A percentile compares a stretch with the other conserved stretches of the same genome.
phyloP scores from a whole-genome alignment of 2,113 vertebrate genomes.

The Synchiropus splendidus region DNA sequence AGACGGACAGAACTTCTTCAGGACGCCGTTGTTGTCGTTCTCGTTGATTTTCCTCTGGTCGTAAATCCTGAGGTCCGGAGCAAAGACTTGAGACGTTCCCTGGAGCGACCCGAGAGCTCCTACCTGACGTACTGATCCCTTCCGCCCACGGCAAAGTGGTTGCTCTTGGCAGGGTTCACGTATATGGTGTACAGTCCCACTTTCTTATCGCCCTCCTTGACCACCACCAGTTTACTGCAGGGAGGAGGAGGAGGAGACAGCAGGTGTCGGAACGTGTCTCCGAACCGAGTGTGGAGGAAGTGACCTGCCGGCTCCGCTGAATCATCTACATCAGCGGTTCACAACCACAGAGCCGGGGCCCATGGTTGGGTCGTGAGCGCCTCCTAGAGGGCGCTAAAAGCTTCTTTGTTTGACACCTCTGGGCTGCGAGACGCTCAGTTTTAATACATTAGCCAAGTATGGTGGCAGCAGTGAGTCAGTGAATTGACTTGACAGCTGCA shows the following conservation, averaged over 20 bases:
- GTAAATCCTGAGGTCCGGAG: constrained; percentile 74
- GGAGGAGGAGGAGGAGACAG: constrained; percentile 14
- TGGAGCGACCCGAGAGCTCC: constrained; percentile 8
- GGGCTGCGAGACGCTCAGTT: too few relatives aligned
- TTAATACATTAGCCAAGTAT: too few relatives aligned
- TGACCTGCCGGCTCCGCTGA: too few relatives aligned
- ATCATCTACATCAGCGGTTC: background rate
- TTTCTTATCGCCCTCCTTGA: constrained; percentile 94
- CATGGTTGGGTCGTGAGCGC: too few relatives aligned
- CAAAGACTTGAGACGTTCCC: background rate
- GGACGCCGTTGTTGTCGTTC: constrained; percentile 88
- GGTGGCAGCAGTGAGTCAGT: too few relatives aligned
- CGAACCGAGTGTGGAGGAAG: background rate
- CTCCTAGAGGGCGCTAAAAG: too few relatives aligned
- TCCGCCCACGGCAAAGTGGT: constrained; percentile 90
- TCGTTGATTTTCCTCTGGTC: constrained; percentile 93
- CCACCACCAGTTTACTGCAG: constrained; percentile 85
- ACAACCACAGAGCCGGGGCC: too few relatives aligned
- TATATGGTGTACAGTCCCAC: constrained; percentile 93
- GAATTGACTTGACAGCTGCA: background rate
- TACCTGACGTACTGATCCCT: constrained; percentile 91
- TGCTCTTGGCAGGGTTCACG: constrained; percentile 87
- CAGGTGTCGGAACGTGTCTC: background rate
- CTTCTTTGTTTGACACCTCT: background rate
- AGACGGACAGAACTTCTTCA: constrained; percentile 94